Evolutionary conservation across 2,113 vertebrate genomes (phyloP).

Genomic region (Pyrgilauda ruficollis): DNA sequence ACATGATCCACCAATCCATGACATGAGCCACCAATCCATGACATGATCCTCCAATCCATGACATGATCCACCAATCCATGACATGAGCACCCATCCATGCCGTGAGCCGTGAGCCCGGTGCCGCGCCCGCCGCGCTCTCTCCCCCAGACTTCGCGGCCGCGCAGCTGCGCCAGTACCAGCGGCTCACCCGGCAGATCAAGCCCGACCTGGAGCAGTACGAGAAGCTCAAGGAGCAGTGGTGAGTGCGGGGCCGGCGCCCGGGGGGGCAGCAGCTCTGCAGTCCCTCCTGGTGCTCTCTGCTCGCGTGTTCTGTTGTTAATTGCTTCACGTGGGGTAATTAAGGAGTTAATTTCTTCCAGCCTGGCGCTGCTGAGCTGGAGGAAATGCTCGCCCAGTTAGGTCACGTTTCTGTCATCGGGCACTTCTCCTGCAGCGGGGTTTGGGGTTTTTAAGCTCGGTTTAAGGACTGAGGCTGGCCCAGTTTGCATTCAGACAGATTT

Average conservation of each 20-base stretch:
- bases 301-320: no score
- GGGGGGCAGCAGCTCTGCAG: background rate
- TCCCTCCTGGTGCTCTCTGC: background rate
- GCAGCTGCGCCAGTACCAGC: slow-evolving; percentile 94
- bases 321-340: no score
- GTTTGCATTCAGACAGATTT: background rate
- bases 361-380: rapidly evolving
- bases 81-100: no score
- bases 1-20: no score
- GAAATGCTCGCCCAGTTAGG: rapidly evolving
- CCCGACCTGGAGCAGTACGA: slow-evolving; percentile 90
- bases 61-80: no score
- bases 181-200: slow-evolving; percentile 91
- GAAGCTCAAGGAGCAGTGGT: slow-evolving; percentile 84
- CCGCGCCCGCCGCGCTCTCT: no score
- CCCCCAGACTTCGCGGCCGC: slow-evolving; percentile 89
- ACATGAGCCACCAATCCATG: no score
- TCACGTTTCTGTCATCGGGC: rapidly evolving
- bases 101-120: no score
- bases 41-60: no score
- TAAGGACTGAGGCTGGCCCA: background rate
- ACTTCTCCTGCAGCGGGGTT: background rate
- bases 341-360: background rate
- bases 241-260: slow-evolving; percentile 6
- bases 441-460: rapidly evolving